Conservation (phyloP, 2,113 vertebrate genomes). For the Cebus imitator region DNA sequence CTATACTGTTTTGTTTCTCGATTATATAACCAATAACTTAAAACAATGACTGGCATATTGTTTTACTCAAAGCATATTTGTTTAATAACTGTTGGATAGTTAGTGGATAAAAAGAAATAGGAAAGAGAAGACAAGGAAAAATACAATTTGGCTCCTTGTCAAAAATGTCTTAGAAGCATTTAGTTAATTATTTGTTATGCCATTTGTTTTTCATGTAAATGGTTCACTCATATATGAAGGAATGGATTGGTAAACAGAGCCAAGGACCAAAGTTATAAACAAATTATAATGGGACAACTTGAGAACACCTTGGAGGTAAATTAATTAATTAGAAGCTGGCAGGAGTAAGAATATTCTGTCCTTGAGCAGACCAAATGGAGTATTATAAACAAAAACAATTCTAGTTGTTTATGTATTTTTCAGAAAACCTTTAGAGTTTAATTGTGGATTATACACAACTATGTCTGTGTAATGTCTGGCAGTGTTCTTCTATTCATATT, state of each 20-base stretch:
- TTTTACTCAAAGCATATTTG: background rate
- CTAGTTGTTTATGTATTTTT: background rate
- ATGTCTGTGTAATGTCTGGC: background rate
- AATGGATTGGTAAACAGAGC: background rate
- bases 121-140: conserved; percentile 8
- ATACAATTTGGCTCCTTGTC: background rate
- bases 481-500: background rate
- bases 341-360: background rate
- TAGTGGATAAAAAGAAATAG: background rate
- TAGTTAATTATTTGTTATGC: background rate
- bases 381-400: background rate
- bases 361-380: background rate
- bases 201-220: background rate
- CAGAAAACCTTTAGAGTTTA: background rate
- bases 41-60: background rate
- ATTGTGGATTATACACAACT: background rate
- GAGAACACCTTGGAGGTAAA: background rate
- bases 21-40: background rate
- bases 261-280: background rate
- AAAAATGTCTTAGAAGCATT: background rate
- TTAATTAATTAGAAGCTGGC: background rate
- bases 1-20: background rate
- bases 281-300: background rate
- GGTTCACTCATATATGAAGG: background rate
- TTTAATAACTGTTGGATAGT: background rate